Base-by-base conservation (phyloP, 2,797 vertebrate species). In the Acipenser ruthenus region DNA sequence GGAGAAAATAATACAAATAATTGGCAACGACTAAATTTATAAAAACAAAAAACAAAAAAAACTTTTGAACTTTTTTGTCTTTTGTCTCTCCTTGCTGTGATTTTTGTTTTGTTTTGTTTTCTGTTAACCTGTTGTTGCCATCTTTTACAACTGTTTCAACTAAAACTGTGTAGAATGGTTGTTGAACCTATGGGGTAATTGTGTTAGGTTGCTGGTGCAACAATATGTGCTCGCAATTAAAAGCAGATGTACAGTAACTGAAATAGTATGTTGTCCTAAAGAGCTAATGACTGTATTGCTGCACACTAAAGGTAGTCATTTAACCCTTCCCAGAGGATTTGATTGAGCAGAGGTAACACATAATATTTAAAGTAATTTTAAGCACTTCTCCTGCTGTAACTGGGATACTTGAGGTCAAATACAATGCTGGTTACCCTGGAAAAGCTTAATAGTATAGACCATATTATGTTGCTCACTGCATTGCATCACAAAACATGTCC, bases 231-330 rank as follows among this genome's bases (percentile, higher is more conserved):
- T n/a, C 2, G 67, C 75, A 75, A 81, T 73, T 58, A 64, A 61
- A 63, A 78, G 66, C 78, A 81, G 75, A 79, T 78, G 78, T 76
- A 15, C 66, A 66, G 72, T 72, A 59, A 15, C 65, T 65, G 66
- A 66, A 53, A 59, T 50, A 56, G 61, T 67, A 66, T 67, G 60
- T 73, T 67, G 67, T 72, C 65, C 67, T 62, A 66, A 66, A 6
- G 37, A 58, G 63, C 69, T 64, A 49, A 70, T 62, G 67, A 69
- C 73, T 71, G 69, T 63, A 56, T 65, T 55, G 49, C 58, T 56
- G 65, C 60, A 59, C 65, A 56, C 68, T 1, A 37, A 37, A 37
- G 18, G 18, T 1, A 18, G 37, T 37, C 3, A 37, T 37, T 37
- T 37, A 37, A 5, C 5, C 5, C 37, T 37, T 37, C 37, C 37